Conservation (phyloP, 37 sponge, comb jelly and placozoan species). For the Chondrosia reniformis region DNA sequence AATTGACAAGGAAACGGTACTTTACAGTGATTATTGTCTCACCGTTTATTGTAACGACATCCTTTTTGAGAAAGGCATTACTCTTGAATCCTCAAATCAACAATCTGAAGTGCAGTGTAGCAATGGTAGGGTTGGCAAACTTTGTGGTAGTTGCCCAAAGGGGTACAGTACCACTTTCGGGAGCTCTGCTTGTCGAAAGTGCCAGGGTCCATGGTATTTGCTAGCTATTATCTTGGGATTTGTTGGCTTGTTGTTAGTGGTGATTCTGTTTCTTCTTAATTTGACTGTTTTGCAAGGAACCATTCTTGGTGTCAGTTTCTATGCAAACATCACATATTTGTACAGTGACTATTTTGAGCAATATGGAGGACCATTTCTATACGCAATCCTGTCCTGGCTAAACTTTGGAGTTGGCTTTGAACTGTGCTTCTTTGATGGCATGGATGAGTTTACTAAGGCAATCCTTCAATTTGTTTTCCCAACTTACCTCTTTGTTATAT, state of each 20-base stretch:
- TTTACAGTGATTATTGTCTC: too few relatives aligned
- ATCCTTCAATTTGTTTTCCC: neutral
- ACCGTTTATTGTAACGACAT: too few relatives aligned
- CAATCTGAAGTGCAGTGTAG: too few relatives aligned
- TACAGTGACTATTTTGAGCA: neutral
- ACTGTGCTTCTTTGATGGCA: neutral
- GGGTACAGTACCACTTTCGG: too few relatives aligned
- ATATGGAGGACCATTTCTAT: neutral
- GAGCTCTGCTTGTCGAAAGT: too few relatives aligned
- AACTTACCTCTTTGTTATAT: slow-evolving; percentile 28
- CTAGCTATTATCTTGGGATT: neutral
- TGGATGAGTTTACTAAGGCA: neutral
- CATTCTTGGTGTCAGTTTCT: slow-evolving; percentile 39
- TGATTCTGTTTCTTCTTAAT: slow-evolving; percentile 15
- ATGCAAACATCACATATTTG: slow-evolving; percentile 2
- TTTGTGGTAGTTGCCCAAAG: too few relatives aligned
- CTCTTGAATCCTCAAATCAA: too few relatives aligned
- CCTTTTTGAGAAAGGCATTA: too few relatives aligned
- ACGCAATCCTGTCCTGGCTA: neutral
- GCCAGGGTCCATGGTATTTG: too few relatives aligned
- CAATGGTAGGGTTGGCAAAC: too few relatives aligned
- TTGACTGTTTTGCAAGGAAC: slow-evolving; percentile 34
- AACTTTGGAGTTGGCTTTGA: neutral
- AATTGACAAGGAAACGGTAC: too few relatives aligned
- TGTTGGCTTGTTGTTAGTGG: slow-evolving; percentile 29